Percentiles rank a stretch among this genome's conserved stretches.
Evolutionary conservation across 92 coral and sea anemone genomes (phyloP).

Genomic region (Parazoanthus atlanticus): DNA sequence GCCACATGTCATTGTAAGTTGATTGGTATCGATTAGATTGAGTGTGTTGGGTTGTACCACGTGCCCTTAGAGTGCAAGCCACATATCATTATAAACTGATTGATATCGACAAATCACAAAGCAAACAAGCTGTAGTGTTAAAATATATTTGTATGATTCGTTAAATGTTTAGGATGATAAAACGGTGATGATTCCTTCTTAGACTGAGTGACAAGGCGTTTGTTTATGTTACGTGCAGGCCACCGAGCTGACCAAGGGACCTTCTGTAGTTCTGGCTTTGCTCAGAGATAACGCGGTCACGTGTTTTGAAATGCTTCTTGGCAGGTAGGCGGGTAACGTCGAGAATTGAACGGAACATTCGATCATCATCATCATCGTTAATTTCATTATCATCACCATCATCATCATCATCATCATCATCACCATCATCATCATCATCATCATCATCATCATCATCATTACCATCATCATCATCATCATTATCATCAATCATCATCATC

Average conservation of each 20-base stretch:
- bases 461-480: background rate
- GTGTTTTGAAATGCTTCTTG: constrained; percentile 86
- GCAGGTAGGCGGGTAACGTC: constrained; percentile 62
- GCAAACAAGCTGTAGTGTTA: background rate
- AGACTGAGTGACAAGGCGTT: no score
- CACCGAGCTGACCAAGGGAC: constrained; percentile 73
- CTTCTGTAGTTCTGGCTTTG: constrained; percentile 88
- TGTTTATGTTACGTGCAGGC: constrained; percentile 51
- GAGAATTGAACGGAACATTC: background rate
- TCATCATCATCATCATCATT: no score
- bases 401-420: no score
- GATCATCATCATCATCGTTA: background rate
- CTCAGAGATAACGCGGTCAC: constrained; percentile 95
- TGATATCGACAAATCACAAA: no score
- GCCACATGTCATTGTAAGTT: constrained; percentile 76
- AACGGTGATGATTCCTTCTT: background rate
- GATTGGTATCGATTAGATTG: background rate
- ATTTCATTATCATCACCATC: no score
- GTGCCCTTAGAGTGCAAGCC: constrained; percentile 69
- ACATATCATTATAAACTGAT: constrained; percentile 62
- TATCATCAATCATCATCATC: no score
- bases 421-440: background rate
- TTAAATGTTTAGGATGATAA: background rate
- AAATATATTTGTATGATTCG: background rate
- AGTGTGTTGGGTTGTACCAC: constrained; percentile 71